Base-by-base conservation (phyloP, 1,140 invertebrate genomes). In the Drosophila gunungcola region DNA sequence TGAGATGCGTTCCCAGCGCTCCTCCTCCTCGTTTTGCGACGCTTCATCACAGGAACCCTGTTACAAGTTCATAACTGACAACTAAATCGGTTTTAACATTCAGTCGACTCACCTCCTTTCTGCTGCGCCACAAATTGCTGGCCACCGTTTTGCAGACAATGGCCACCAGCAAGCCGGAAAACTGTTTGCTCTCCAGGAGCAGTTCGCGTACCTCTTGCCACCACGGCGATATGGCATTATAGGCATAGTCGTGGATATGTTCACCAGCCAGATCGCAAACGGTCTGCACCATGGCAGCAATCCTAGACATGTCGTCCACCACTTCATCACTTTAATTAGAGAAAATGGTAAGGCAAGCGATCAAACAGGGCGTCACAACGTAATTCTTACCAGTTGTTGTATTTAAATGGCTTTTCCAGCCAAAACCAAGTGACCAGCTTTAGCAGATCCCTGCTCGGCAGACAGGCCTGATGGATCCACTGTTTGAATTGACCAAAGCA, bases 1-100 rank as follows among this genome's bases (percentile, higher is more conserved):
- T 12, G 96, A 96, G 16, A 98, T 94, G 61, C 95, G 95, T 92
- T 98, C 97, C 96, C 96, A 98, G 32, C 95, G 95, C 48, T 93
- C 93, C 51, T 95, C 94, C 52, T 95, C 94, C 11, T 88, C 86
- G 51, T 70, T 80, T 29, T 77, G 78, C 2, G 74, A 78, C 29
- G 94, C 93, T 42, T 92, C 91, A 13, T 92, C 90, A 55, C 92
- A 93, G 0, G 90, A 91, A 32, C 92, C 84, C 76, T 91, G 34
- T 25, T 6, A 32, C 48, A 4, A 25, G 41, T 21, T n/a, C 21
- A 4, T 43, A 49, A 27, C 4, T 41, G n/a, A 27, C 2, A 2
- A 11, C 12, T n/a, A 16, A 43, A 43, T 13, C 7, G 3, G 46
- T 13, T 29, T 13, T 34, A 32, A 21, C 10, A 3, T 5, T 2